These are phyloP conservation scores for Heliconius hewitsoni DNA, from an alignment of 1,140 invertebrate species.

Conservation along the genomic window DNA sequence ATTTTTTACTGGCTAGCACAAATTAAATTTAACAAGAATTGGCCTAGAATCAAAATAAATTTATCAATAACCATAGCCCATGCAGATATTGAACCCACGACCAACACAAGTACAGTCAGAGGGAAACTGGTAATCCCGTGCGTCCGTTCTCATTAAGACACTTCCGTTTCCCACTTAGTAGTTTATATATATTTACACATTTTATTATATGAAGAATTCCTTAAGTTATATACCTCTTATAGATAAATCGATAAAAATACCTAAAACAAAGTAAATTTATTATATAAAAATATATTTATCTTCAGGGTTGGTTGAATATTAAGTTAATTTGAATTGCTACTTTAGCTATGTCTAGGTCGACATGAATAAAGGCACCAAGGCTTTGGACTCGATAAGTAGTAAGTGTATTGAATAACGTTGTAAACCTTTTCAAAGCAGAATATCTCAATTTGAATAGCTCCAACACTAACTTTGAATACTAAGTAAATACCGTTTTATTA, in stretches of 20 bases:
- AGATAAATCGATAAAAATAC: background rate
- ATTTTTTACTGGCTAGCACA: too few relatives aligned
- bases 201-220: too few relatives aligned
- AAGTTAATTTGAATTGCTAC: background rate
- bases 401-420: constrained; percentile 21
- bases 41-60: too few relatives aligned
- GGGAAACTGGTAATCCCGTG: too few relatives aligned
- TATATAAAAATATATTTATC: too few relatives aligned
- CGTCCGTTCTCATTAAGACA: too few relatives aligned
- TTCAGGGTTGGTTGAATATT: background rate
- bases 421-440: constrained; percentile 33
- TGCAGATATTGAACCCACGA: too few relatives aligned
- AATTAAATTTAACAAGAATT: too few relatives aligned
- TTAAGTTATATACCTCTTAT: background rate
- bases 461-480: constrained; percentile 40
- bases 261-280: background rate
- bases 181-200: too few relatives aligned
- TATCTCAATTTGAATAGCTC: constrained; percentile 42
- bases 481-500: constrained; percentile 29
- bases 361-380: constrained; percentile 2
- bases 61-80: too few relatives aligned
- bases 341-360: background rate
- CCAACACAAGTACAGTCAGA: too few relatives aligned
- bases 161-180: too few relatives aligned
- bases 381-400: constrained; percentile 7